Percentiles rank a stretch among this genome's conserved stretches.
Evolutionary conservation across 53 echinoderm and acorn worm species (phyloP).

Genomic region (Zoroaster sp.): DNA sequence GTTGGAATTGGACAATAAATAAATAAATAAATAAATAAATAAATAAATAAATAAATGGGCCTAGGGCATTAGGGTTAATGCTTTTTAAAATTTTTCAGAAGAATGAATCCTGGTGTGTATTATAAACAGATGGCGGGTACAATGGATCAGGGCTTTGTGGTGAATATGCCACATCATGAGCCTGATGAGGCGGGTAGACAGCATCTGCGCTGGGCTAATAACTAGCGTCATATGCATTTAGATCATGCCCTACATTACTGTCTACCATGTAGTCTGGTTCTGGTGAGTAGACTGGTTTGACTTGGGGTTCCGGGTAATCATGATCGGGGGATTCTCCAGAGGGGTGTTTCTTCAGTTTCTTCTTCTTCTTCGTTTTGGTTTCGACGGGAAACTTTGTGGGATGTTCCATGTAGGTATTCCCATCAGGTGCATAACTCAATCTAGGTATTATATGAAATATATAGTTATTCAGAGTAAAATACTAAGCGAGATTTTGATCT

Average conservation of each 20-base stretch:
- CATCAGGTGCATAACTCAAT: slow-evolving; percentile 21
- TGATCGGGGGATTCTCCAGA: background rate
- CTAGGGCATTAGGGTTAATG: too few relatives aligned
- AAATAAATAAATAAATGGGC: too few relatives aligned
- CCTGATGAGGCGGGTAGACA: background rate
- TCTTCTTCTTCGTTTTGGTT: slow-evolving; percentile 42
- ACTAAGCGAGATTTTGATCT: too few relatives aligned
- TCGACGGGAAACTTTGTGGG: slow-evolving; percentile 14
- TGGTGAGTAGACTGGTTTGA: background rate
- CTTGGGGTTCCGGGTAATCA: background rate
- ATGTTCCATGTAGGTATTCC: background rate
- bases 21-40: too few relatives aligned
- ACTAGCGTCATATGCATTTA: background rate
- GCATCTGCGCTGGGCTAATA: background rate
- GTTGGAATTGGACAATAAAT: too few relatives aligned
- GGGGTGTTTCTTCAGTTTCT: slow-evolving; percentile 1
- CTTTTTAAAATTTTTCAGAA: too few relatives aligned
- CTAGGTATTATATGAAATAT: too few relatives aligned
- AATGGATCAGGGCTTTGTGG: background rate
- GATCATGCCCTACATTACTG: too few relatives aligned
- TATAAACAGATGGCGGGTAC: background rate
- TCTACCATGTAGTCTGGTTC: background rate
- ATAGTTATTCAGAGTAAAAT: too few relatives aligned
- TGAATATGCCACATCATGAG: background rate
- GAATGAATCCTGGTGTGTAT: background rate